Evolutionary conservation across 2,888 invertebrate species (phyloP).

Genomic region (Urechis unicinctus): DNA sequence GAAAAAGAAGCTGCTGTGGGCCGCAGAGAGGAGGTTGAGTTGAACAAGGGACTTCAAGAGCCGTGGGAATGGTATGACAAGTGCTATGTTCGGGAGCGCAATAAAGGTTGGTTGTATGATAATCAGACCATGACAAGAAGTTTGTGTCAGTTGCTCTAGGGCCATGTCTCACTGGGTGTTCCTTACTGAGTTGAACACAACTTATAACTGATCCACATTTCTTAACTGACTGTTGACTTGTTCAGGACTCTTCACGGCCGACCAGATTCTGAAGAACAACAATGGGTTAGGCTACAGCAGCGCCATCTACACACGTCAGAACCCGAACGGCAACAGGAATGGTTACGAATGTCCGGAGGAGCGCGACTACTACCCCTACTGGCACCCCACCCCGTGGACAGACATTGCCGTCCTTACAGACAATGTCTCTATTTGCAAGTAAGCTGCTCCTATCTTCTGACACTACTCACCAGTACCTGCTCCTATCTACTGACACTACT

Average conservation of each 20-base stretch:
- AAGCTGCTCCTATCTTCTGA: constrained; percentile 9
- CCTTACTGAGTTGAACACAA: no score
- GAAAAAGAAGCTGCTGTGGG: constrained; percentile 21
- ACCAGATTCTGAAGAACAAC: constrained; percentile 39
- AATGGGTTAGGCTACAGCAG: constrained; percentile 37
- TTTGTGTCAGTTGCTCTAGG: no score
- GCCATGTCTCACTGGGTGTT: no score
- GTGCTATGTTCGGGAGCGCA: constrained; percentile 41
- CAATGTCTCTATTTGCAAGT: constrained; percentile 43
- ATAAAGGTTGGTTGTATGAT: constrained; percentile 35
- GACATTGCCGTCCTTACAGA: constrained; percentile 47
- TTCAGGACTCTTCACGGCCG: constrained; percentile 47
- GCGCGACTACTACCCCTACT: constrained; percentile 50
- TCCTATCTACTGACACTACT: no score
- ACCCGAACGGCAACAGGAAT: constrained; percentile 40
- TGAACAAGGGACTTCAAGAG: constrained; percentile 38
- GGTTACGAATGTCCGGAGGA: constrained; percentile 51
- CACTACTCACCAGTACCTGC: no score
- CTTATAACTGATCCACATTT: neutral
- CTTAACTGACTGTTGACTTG: neutral
- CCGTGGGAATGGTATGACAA: constrained; percentile 46
- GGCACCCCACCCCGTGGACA: constrained; percentile 49
- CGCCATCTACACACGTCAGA: constrained; percentile 46
- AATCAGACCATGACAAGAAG: no score
- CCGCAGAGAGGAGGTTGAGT: constrained; percentile 27